Percentiles rank a stretch among this genome's conserved stretches.
These are phyloP conservation scores for Aix galericulata DNA, from an alignment of 2,113 vertebrate species.

Conservation along the genomic window DNA sequence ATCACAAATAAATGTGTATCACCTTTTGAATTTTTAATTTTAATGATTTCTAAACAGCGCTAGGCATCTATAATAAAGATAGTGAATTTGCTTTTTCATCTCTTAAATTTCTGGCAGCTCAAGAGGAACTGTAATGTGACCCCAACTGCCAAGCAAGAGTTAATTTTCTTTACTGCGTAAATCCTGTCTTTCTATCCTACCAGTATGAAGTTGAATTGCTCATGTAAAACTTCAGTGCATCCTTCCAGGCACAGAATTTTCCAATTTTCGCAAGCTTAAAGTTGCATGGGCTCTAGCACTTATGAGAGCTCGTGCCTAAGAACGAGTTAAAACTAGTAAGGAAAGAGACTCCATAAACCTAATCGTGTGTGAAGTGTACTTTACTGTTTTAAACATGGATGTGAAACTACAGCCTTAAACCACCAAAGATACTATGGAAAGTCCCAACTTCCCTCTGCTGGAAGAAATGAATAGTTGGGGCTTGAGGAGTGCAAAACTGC, in stretches of 20 bases:
- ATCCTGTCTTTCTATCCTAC: not conserved
- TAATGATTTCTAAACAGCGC: not conserved
- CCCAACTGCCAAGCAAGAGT: not conserved
- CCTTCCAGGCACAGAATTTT: not conserved
- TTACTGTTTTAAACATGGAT: not conserved
- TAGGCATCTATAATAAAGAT: not conserved
- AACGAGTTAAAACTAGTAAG: not conserved
- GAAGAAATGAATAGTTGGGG: not conserved
- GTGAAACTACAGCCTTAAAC: not conserved
- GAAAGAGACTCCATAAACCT: not conserved
- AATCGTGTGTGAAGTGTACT: not conserved
- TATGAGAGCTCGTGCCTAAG: not conserved
- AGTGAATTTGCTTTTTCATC: not conserved
- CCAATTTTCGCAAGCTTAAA: not conserved
- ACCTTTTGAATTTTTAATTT: not conserved
- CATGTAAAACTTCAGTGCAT: not conserved
- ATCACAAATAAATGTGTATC: not conserved
- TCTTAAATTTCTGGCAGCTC: not conserved
- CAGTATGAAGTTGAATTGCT: not conserved
- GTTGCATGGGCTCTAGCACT: not conserved
- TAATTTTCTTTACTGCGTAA: not conserved
- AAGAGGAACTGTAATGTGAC: not conserved
- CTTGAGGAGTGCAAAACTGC: not conserved
- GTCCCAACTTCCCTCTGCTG: not conserved
- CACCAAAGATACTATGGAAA: not conserved